Percentiles rank a stretch among this genome's conserved stretches.
Evolutionary conservation across 2,113 vertebrate genomes (phyloP).

Genomic region (Nothocercus nigrocapillus): DNA sequence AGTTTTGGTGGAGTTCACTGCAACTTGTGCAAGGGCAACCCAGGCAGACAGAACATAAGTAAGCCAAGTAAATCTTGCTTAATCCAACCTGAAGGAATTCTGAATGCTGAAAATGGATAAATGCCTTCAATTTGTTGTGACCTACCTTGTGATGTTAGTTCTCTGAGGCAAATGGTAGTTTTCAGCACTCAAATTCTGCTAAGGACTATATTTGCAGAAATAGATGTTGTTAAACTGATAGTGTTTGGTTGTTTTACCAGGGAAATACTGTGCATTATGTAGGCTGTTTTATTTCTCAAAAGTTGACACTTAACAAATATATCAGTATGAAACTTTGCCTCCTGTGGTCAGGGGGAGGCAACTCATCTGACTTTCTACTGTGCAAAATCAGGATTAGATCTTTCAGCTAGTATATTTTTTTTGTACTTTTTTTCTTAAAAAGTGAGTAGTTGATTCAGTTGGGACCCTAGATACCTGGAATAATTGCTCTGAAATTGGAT

Average conservation of each 20-base stretch:
- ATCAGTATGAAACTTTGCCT: not conserved
- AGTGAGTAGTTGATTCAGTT: not conserved
- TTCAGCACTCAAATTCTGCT: not conserved
- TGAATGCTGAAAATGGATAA: not conserved
- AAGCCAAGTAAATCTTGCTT: not conserved
- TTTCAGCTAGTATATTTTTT: not conserved
- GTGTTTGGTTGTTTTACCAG: not conserved
- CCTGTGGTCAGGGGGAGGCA: not conserved
- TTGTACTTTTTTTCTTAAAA: not conserved
- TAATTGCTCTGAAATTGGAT: not conserved
- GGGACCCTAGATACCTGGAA: not conserved
- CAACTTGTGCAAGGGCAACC: not conserved
- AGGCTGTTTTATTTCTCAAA: not conserved
- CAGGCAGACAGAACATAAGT: not conserved
- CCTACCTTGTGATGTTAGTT: not conserved
- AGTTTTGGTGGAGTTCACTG: conserved; percentile 21
- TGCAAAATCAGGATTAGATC: not conserved
- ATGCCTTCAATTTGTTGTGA: conserved; percentile 3
- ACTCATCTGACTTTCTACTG: not conserved
- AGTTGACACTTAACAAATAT: not conserved
- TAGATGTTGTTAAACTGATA: not conserved
- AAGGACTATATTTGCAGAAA: not conserved
- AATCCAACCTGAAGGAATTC: not conserved
- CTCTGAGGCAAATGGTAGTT: not conserved
- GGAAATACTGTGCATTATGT: not conserved